These are phyloP conservation scores for Zonotrichia albicollis DNA, from an alignment of 2,797 vertebrate species.

Conservation along the genomic window DNA sequence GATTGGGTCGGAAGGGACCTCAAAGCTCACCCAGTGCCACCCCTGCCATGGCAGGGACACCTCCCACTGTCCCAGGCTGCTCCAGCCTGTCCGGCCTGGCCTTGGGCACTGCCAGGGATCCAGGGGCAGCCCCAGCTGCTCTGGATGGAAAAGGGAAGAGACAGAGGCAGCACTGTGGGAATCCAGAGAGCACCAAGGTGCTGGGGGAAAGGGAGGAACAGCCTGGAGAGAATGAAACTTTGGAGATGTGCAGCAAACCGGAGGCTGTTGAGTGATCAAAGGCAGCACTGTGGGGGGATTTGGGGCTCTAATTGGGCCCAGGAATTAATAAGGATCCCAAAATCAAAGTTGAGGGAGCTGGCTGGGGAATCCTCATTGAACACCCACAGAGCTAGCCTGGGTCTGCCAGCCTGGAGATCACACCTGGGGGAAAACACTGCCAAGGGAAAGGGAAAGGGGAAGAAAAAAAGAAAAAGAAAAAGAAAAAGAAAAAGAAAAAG, in stretches of 20 bases:
- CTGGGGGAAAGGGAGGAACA: background rate
- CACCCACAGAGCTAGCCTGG: background rate
- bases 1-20: background rate
- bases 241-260: background rate
- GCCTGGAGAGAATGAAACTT: accelerated
- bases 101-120: background rate
- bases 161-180: accelerated
- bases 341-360: background rate
- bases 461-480: too few relatives aligned
- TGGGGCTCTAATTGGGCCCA: accelerated
- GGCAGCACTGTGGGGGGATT: background rate
- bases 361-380: background rate
- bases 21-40: background rate
- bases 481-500: too few relatives aligned
- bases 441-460: background rate
- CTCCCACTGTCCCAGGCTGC: background rate
- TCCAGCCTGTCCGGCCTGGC: accelerated
- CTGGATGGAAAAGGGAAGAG: background rate
- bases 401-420: background rate
- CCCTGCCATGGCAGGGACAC: background rate
- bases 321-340: background rate
- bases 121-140: background rate
- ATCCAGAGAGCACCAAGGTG: background rate
- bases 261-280: background rate
- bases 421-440: background rate